These are phyloP conservation scores for Perithous albicinctus DNA, from an alignment of 2,888 invertebrate species.

Conservation along the genomic window DNA sequence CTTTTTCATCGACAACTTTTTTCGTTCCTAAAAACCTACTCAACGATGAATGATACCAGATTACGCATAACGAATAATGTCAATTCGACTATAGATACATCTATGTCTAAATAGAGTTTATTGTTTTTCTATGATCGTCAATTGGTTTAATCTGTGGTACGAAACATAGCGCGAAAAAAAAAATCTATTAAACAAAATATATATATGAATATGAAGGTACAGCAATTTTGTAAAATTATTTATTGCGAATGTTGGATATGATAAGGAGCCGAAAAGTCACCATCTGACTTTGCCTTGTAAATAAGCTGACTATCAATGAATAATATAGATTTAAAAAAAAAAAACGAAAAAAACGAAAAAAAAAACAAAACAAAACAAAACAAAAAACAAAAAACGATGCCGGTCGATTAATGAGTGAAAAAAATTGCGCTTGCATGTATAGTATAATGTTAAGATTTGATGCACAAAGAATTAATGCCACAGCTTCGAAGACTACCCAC, in stretches of 20 bases:
- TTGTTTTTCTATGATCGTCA: conserved; percentile 63
- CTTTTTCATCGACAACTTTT: conserved; percentile 33
- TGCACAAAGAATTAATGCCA: conserved; percentile 72
- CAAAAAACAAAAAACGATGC: conserved; percentile 46
- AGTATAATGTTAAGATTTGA: conserved; percentile 63
- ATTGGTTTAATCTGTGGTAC: conserved; percentile 58
- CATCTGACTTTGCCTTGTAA: conserved; percentile 69
- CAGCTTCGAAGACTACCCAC: conserved; percentile 64
- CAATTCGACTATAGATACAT: conserved; percentile 64
- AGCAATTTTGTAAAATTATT: conserved; percentile 65
- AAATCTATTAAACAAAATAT: conserved; percentile 37
- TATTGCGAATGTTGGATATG: conserved; percentile 62
- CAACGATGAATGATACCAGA: conserved; percentile 57
- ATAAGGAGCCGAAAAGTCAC: conserved; percentile 55
- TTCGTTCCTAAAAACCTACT: conserved; percentile 44
- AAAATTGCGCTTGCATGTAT: conserved; percentile 65
- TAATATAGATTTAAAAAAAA: conserved; percentile 35
- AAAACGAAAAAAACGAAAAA: conserved; percentile 29
- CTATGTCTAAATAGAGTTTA: conserved; percentile 53
- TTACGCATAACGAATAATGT: conserved; percentile 61
- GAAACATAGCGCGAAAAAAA: conserved; percentile 34
- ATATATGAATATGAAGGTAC: conserved; percentile 38
- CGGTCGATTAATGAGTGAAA: conserved; percentile 58
- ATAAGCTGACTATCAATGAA: conserved; percentile 70
- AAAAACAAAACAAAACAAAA: conserved; percentile 18